Conservation (phyloP, 2,888 invertebrate genomes). For the Ramazzottius varieornatus region DNA sequence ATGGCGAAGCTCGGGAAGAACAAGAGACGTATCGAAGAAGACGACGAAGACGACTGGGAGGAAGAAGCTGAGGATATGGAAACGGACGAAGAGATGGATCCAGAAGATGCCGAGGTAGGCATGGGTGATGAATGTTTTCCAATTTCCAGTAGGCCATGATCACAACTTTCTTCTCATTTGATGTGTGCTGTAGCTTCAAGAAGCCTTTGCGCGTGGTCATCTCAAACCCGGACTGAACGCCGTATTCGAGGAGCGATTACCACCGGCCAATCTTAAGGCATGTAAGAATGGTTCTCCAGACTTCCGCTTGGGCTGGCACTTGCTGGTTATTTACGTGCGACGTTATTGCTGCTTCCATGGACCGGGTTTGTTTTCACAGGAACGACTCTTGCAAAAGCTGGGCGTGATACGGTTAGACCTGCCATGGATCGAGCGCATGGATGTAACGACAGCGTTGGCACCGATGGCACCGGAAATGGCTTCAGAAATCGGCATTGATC, state of each 20-base stretch:
- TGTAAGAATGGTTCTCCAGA: too few relatives aligned
- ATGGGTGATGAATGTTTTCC: too few relatives aligned
- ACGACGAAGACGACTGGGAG: background rate
- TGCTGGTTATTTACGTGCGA: too few relatives aligned
- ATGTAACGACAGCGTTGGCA: constrained; percentile 44
- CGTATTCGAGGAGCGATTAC: constrained; percentile 8
- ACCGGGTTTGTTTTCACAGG: too few relatives aligned
- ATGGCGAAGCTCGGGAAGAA: too few relatives aligned
- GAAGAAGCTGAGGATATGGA: background rate
- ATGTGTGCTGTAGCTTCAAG: constrained; percentile 42
- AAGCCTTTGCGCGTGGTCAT: constrained; percentile 56
- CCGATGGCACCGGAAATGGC: constrained; percentile 59
- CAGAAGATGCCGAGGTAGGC: background rate
- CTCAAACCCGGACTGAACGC: constrained; percentile 57
- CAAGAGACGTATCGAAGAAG: background rate
- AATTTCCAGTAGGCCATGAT: too few relatives aligned
- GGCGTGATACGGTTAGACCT: constrained; percentile 41
- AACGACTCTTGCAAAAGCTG: constrained; percentile 39
- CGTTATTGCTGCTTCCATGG: too few relatives aligned
- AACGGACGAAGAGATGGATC: background rate
- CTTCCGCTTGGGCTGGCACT: too few relatives aligned
- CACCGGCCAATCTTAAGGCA: background rate
- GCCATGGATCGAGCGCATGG: constrained; percentile 62
- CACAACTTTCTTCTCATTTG: too few relatives aligned
- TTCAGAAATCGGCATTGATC: constrained; percentile 20